phyloP scores from a whole-genome alignment of 2,113 vertebrate species.

The Ariopsis seemanni region DNA sequence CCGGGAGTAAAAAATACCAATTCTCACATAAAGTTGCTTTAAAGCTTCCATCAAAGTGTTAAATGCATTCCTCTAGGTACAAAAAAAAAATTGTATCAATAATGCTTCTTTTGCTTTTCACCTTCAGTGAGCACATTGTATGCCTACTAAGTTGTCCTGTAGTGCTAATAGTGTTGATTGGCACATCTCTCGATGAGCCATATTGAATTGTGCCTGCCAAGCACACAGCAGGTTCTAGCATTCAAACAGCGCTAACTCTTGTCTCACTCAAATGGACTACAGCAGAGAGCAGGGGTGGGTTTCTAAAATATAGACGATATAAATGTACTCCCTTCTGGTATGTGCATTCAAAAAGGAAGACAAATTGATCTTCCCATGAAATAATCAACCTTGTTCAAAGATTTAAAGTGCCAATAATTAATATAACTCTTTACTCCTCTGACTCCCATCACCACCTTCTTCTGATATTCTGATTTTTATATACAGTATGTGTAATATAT shows the following conservation, averaged over 20 bases:
- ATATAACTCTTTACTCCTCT: not conserved
- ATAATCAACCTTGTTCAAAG: not conserved
- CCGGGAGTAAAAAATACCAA: too few relatives aligned
- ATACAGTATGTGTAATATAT: too few relatives aligned
- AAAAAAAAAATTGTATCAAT: not conserved
- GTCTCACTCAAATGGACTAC: conserved; percentile 37
- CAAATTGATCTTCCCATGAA: not conserved
- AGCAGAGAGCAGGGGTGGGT: conserved; percentile 7
- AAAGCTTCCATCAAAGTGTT: not conserved
- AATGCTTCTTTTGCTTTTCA: not conserved
- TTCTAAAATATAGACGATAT: conserved; percentile 32
- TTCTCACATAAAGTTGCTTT: too few relatives aligned
- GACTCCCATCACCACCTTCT: not conserved
- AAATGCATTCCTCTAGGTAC: not conserved
- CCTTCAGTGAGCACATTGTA: not conserved
- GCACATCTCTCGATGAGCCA: conserved; percentile 26
- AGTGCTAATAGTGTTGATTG: conserved; percentile 31
- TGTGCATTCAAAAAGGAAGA: not conserved
- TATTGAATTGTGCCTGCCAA: conserved; percentile 26
- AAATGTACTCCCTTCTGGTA: conserved; percentile 9
- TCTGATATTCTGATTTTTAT: too few relatives aligned
- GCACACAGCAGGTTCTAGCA: conserved; percentile 24
- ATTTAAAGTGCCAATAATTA: not conserved
- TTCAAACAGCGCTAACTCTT: conserved; percentile 32
- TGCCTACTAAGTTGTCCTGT: conserved; percentile 1